Evolutionary conservation across 2,113 vertebrate species (phyloP).

Genomic region (Tychaedon coryphoeus): DNA sequence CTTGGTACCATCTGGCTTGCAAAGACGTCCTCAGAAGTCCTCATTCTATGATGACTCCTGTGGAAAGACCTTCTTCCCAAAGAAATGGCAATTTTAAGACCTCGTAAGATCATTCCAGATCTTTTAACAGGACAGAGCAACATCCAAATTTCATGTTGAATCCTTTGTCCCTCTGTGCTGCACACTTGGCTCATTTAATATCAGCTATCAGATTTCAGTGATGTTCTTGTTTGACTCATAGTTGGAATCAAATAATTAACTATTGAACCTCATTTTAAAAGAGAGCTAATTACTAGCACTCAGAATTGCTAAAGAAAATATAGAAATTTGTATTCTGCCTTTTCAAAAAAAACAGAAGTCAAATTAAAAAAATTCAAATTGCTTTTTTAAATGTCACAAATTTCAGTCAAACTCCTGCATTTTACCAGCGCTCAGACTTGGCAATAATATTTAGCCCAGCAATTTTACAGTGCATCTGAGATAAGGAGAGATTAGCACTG

Average conservation of each 20-base stretch:
- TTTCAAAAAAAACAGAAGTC: neutral
- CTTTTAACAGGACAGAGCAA: neutral
- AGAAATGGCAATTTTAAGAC: neutral
- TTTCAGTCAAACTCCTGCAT: neutral
- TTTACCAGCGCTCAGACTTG: neutral
- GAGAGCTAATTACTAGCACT: neutral
- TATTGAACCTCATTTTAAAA: neutral
- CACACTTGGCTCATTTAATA: neutral
- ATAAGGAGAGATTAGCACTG: neutral
- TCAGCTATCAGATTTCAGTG: neutral
- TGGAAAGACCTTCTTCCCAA: neutral
- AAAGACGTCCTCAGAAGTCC: constrained; percentile 13
- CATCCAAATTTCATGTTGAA: neutral
- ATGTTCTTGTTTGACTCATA: neutral
- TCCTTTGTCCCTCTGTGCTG: neutral
- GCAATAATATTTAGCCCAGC: neutral
- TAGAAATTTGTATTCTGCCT: neutral
- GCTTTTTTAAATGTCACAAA: neutral
- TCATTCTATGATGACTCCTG: neutral
- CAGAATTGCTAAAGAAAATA: neutral
- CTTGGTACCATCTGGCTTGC: constrained; percentile 41
- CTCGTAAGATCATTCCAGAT: neutral
- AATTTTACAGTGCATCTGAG: neutral
- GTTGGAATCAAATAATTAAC: neutral
- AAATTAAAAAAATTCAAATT: neutral